Evolutionary conservation across 2,888 invertebrate genomes (phyloP), one percentile per base, ranked within the genome.

Genomic region (Noctua pronuba): DNA sequence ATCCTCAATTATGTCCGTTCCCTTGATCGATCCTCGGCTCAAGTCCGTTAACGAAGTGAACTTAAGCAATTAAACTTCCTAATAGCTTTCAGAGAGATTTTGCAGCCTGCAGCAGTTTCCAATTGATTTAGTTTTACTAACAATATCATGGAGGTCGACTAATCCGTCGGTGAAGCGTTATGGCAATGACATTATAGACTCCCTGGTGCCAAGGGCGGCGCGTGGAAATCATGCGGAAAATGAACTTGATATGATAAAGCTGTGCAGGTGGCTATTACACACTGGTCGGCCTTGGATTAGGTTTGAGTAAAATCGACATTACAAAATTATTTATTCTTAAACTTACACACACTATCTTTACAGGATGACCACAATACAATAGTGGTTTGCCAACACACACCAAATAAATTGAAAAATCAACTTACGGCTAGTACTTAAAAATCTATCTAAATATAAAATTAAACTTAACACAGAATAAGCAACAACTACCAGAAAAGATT

Each of bases 131-230:
- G 18, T 41, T 64, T 35, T 11, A 44, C 31, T 77, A 65, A 28
- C n/a, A n/a, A 28, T 18, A 52, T 77, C n/a, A 31, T 35, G 64
- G 13, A 76, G 49, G 49, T 52, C 64, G 64, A 2, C 28, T n/a
- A 8, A 24, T 28, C 21, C 16, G 31, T 16, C 62, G 18, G 31
- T 31, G 41, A 18, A 44, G 41, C 62, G 77, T 31, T 31, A 41
- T 77, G 75, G 31, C n/a, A 46, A 49, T 49, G 31, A n/a, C n/a
- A 49, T 77, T 77, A 76, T 18, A 28, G 18, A 76, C 24, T 55
- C 24, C 38, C 18, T 73, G 3, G 7, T 18, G 8, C 52, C 35
- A 44, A 52, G 52, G 28, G 24, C 31, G 16, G 28, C 5, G 28
- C 8, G 35, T 44, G 55, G 44, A 24, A 3, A 11, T 46, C 6